Evolutionary conservation across 2,888 invertebrate genomes (phyloP), one percentile per base, ranked within the genome.

Genomic region (Heteromurus nitidus): DNA sequence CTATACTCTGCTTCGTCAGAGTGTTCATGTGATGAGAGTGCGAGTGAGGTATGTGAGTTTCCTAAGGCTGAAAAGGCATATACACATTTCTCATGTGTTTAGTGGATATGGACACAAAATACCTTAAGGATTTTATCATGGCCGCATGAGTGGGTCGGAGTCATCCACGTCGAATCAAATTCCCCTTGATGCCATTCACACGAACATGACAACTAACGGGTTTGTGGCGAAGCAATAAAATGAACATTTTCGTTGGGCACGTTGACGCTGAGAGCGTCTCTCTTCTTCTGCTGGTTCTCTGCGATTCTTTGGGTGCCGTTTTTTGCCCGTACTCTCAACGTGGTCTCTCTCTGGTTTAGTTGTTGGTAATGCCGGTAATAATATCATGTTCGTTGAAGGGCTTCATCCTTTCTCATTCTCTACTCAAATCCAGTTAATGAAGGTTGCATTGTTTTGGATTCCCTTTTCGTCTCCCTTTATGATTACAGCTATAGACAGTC

Each of bases 161-260:
- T 20, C 22, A 64, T 42, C 31, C 42, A 24, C 44, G 44, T 47
- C 44, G 30, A 68, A 53, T 53, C 28, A 68, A 68, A 50, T 68
- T 68, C 68, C 68, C 50, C 30, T 31, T 30, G 5, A 18, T 20
- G 50, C 20, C 50, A 30, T 36, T 20, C 22, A 53, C 68, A 28
- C 42, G 18, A 7, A 7, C 31, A 68, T 16, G 47, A 47, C 47
- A 53, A 53, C 20, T 18, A 68, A 44, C 26, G n/a, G 26, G 65
- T 65, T 65, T 65, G 44, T 26, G 65, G n/a, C 24, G 24, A 44
- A 44, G 65, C 65, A 65, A 65, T 65, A 65, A 65, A 65, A 47
- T 18, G 47, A 24, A 26, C 65, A 44, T 65, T 44, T 20, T 42
- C n/a, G n/a, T 24, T 44, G 24, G 47, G 9, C 47, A 65, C 47